Evolutionary conservation across 2,888 invertebrate species (phyloP).

Genomic region (Diaperis boleti): DNA sequence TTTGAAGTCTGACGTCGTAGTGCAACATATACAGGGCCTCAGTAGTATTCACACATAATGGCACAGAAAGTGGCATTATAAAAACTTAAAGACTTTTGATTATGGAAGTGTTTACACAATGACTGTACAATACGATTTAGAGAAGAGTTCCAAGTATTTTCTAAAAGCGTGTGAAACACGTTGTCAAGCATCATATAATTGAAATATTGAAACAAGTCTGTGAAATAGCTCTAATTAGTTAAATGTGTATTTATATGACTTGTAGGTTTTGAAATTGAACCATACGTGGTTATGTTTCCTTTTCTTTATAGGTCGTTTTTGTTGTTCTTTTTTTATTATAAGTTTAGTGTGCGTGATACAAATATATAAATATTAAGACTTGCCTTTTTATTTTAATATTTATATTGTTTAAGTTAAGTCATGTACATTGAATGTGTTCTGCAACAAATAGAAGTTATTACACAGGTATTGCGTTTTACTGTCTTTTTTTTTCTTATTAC

Average conservation of each 20-base stretch:
- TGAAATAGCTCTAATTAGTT: conserved; percentile 57
- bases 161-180: conserved; percentile 40
- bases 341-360: conserved; percentile 39
- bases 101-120: conserved; percentile 41
- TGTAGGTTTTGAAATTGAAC: conserved; percentile 39
- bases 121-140: conserved; percentile 40
- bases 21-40: conserved; percentile 55
- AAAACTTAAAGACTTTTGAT: conserved; percentile 25
- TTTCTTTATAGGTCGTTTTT: conserved; percentile 16
- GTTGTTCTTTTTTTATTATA: conserved; percentile 20
- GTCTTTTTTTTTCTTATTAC: too few species aligned
- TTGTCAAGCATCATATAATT: conserved; percentile 14
- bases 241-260: conserved; percentile 48
- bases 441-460: conserved; percentile 32
- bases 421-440: conserved; percentile 39
- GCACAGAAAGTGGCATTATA: conserved; percentile 47
- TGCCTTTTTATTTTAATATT: conserved; percentile 27
- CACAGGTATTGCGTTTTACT: conserved; percentile 5
- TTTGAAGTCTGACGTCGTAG: conserved; percentile 25
- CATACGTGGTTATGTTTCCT: conserved; percentile 12
- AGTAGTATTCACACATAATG: conserved; percentile 52
- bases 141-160: conserved; percentile 48
- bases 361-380: conserved; percentile 32
- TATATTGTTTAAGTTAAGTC: conserved; percentile 27
- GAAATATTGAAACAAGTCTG: conserved; percentile 49